These are phyloP conservation scores for Notothenia coriiceps DNA, from an alignment of 2,113 vertebrate species.

Conservation along the genomic window DNA sequence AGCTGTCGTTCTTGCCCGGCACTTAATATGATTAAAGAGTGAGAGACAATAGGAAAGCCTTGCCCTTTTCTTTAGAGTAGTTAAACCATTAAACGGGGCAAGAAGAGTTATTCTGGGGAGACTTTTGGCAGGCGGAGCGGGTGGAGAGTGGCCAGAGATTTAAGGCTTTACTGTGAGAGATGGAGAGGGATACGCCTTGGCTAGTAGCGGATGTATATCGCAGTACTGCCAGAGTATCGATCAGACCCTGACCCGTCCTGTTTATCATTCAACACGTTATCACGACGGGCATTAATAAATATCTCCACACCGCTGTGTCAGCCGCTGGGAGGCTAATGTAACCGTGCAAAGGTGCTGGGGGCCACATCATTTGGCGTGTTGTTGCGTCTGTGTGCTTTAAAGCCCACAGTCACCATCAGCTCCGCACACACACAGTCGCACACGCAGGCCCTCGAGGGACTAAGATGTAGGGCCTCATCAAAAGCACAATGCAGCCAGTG, in stretches of 20 bases:
- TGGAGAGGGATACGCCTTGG: constrained; percentile 4
- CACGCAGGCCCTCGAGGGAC: constrained; percentile 59
- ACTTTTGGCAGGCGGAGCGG: constrained; percentile 59
- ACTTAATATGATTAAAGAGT: constrained; percentile 81
- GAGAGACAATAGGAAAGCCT: constrained; percentile 50
- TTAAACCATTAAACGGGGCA: constrained; percentile 73
- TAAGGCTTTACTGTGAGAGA: constrained; percentile 44
- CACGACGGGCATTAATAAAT: constrained; percentile 23
- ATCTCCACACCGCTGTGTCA: constrained; percentile 13
- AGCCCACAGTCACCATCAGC: constrained; percentile 16
- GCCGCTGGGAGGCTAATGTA: constrained; percentile 11
- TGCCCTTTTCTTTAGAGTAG: constrained; percentile 65
- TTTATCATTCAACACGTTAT: constrained; percentile 53
- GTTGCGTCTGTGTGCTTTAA: constrained; percentile 10
- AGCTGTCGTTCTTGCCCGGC: constrained; percentile 59
- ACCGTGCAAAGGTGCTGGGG: constrained; percentile 8
- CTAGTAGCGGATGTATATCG: constrained; percentile 35
- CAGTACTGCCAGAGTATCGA: constrained; percentile 37
- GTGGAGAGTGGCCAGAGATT: constrained; percentile 59
- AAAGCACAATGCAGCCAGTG: constrained; percentile 76
- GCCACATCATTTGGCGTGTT: not conserved
- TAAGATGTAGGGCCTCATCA: constrained; percentile 70
- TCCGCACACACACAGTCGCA: constrained; percentile 31
- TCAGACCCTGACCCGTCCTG: constrained; percentile 39
- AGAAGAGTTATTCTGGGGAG: constrained; percentile 68